Evolutionary conservation across 1,140 invertebrate genomes (phyloP).

Genomic region (Pygmarrhopalites habei): DNA sequence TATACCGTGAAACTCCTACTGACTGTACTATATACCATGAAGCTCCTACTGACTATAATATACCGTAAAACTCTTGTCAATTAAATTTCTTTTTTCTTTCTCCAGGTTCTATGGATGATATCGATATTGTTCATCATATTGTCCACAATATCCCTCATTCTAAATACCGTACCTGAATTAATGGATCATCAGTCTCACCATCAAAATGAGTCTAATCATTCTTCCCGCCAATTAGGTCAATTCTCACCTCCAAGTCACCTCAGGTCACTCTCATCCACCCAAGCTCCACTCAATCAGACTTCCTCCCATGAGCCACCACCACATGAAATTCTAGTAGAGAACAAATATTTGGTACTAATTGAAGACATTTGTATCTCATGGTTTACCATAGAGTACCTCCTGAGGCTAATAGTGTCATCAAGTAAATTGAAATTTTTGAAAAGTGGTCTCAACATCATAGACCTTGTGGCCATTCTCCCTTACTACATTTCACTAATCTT

Average conservation of each 20-base stretch:
- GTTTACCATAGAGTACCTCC: conserved; percentile 98
- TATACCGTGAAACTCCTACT: no score
- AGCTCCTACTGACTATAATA: no score
- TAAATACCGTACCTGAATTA: conserved; percentile 94
- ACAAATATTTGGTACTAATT: conserved; percentile 87
- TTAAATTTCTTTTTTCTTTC: no score
- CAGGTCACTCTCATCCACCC: conserved; percentile 65
- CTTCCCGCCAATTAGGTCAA: conserved; percentile 3
- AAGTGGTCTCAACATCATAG: conserved; percentile 96
- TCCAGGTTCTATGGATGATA: conserved; percentile 95
- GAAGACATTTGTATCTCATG: conserved; percentile 99
- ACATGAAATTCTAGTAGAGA: conserved; percentile 61
- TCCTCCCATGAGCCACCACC: conserved; percentile 21
- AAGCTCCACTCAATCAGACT: conserved; percentile 44
- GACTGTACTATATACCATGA: no score
- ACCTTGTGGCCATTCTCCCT: conserved; percentile 95
- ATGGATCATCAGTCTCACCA: conserved; percentile 70
- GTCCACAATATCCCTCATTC: conserved; percentile 93
- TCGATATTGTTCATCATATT: conserved; percentile 99
- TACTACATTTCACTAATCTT: conserved; percentile 96
- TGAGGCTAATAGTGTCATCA: conserved; percentile 95
- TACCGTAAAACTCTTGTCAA: no score
- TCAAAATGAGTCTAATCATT: conserved; percentile 15
- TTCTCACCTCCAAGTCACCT: conserved; percentile 30
- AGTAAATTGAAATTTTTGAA: conserved; percentile 99